Evolutionary conservation across 1,140 invertebrate species (phyloP), one percentile per base, ranked within the genome.

Genomic region (Drosophila obscura): DNA sequence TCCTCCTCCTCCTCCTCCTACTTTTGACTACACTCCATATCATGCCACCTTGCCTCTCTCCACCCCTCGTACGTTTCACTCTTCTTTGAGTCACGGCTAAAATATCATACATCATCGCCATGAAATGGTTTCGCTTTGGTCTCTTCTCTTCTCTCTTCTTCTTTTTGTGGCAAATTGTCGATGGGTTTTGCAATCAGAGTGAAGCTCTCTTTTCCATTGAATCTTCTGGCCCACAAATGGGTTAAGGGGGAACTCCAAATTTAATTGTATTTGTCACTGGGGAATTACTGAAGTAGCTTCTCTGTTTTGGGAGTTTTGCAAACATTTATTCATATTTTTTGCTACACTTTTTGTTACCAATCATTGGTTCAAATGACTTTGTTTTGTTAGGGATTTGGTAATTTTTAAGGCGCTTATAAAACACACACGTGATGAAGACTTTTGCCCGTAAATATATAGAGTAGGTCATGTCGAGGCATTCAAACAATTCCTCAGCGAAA

Each of bases 31-130:
- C 7, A 31, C 31, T 31, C 31, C 7, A 8, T 9, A 31, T 31
- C 8, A 31, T 31, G 31, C 66, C 64, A 5, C n/a, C n/a, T 7
- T 1, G 22, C 13, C 65, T 24, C 48, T 15, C 49, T 26, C 39
- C 48, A 50, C 28, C 28, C 8, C 28, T 2, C 28, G 0, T 3
- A 9, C 28, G 7, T 2, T 7, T 28, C 31, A 24, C 26, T n/a
- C 31, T 31, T 39, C 51, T 35, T 51, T 31, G 50, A 57, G 57
- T 65, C 44, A 48, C 44, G 57, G 49, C 41, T 11, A 5, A 66
- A 80, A 84, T 85, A 68, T 72, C 77, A 80, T 77, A 80, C 81
- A 77, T 84, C 73, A 80, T 80, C 63, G 75, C 44, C 26, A 44
- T 44, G 13, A 43, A 85, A 80, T 74, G 81, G 73, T 74, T 84